Base-by-base conservation (phyloP, 2,113 vertebrate species). In the Dolichotis patagonum region DNA sequence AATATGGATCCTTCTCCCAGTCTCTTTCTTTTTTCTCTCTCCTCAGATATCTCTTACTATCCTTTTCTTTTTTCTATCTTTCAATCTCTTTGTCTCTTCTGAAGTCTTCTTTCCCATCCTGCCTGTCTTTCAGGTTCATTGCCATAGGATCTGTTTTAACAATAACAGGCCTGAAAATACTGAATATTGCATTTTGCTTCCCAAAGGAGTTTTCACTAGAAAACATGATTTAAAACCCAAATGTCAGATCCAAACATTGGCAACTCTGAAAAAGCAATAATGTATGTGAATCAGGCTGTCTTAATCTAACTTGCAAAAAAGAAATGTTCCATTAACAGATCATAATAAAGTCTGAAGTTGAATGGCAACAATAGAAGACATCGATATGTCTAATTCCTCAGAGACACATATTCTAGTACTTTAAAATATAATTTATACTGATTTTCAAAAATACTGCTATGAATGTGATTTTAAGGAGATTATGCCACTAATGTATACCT, bases 1-100 rank as follows among this genome's bases (percentile, higher is more conserved):
- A 98, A 98, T 85, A 97, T 20, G 78, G 88, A 91, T 69, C 80
- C 89, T 20, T 60, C 22, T 52, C 12, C 26, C 41, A 16, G 4
- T 20, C 46, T 75, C 20, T n/a, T 1, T 69, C 69, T 88, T 22
- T 49, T 81, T 54, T 54, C 52, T 46, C 32, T 5, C 62, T 4
- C 9, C 17, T 2, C 7, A 12, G 7, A 10, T 7, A 14, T 84
- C 1, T 54, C 46, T 14, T 11, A 0, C 8, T 30, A 2, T 2
- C 11, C 3, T 16, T 20, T 4, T n/a, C 5, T 84, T 10, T 71
- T 30, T 32, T 78, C 3, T 62, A 28, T 82, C 58, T 43, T 43
- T 75, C 63, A 75, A 3, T 85, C 58, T 78, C 95, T 96, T 97
- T 97, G 85, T 97, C 35, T 86, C 35, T 58, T 62, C 26, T 65